Evolutionary conservation across 2,888 invertebrate genomes (phyloP), one percentile per base, ranked within the genome.

Genomic region (Caenorhabditis angaria): DNA sequence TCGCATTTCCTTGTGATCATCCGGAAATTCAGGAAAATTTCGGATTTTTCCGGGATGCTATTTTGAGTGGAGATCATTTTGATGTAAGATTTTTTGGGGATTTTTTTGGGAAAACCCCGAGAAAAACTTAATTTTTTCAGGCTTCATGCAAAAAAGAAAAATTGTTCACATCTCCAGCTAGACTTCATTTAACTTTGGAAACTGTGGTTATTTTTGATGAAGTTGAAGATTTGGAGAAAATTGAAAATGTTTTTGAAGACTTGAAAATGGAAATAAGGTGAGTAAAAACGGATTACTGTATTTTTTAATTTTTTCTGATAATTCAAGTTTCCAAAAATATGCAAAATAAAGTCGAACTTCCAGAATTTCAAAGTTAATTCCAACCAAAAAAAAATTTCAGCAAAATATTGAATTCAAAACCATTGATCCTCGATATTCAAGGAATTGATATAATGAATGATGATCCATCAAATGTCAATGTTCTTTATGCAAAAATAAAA

Each of bases 381-480:
- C 10, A 51, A n/a, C 5, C 14, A 6, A 48, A 10, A 48, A 10
- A 10, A 10, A 4, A 18, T 57, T 70, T 57, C 65, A 74, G 70
- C 41, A n/a, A 48, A 18, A 28, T 67, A 24, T 20, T 64, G 2
- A 24, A 22, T 18, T 20, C 28, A 3, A 18, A 25, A 2, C 53
- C 58, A 14, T 25, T 74, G 55, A 54, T 56, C 4, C 67, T 66
- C 0, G 64, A 65, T 12, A 58, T 80, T 18, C 55, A 71, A 35
- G 80, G 80, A 25, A 58, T 80, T 27, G 70, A 76, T 14, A 72
- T 76, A 25, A 78, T 80, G 77, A 80, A 80, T 58, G 80, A 80
- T 58, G 80, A 80, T 69, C 77, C 77, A 2, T 51, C 58, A 0
- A 47, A 76, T 25, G 70, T 63, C 2, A 61, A 65, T 20, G 80